phyloP scores from a whole-genome alignment of 2,888 invertebrate species.

The Drosophila subquinaria region DNA sequence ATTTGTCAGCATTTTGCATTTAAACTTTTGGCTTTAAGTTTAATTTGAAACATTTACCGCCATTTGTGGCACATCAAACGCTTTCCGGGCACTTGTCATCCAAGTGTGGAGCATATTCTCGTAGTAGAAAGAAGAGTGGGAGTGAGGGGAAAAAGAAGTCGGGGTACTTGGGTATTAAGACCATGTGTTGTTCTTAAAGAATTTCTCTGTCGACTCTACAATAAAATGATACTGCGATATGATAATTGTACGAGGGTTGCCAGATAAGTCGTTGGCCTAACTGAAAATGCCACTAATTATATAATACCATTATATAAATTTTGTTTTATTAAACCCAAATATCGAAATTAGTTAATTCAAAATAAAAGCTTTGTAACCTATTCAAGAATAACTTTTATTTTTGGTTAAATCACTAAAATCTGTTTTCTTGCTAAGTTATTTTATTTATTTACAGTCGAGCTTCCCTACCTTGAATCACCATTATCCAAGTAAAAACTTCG shows the following conservation, averaged over 20 bases:
- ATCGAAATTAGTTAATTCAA: too few species aligned
- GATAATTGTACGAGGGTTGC: not conserved
- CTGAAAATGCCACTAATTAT: not conserved
- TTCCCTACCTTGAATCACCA: too few species aligned
- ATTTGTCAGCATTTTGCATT: conserved; percentile 77
- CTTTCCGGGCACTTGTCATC: conserved; percentile 29
- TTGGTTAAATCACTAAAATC: too few species aligned
- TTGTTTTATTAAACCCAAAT: too few species aligned
- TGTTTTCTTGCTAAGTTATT: too few species aligned
- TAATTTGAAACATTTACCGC: conserved; percentile 64
- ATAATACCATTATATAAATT: too few species aligned
- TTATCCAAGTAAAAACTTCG: too few species aligned
- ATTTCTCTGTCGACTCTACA: not conserved
- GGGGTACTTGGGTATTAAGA: conserved; percentile 5
- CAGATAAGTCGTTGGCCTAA: not conserved
- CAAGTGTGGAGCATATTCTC: not conserved
- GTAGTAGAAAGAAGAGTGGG: not conserved
- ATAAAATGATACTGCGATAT: not conserved
- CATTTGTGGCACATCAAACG: conserved; percentile 67
- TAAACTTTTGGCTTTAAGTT: conserved; percentile 66
- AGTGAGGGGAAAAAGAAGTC: not conserved
- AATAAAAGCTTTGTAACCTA: too few species aligned
- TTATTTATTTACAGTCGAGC: too few species aligned
- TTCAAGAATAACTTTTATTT: too few species aligned
- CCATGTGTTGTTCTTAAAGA: conserved; percentile 7